These are phyloP conservation scores for Stylophora pistillata DNA, from an alignment of 64 coral and sea anemone genomes.

Conservation along the genomic window DNA sequence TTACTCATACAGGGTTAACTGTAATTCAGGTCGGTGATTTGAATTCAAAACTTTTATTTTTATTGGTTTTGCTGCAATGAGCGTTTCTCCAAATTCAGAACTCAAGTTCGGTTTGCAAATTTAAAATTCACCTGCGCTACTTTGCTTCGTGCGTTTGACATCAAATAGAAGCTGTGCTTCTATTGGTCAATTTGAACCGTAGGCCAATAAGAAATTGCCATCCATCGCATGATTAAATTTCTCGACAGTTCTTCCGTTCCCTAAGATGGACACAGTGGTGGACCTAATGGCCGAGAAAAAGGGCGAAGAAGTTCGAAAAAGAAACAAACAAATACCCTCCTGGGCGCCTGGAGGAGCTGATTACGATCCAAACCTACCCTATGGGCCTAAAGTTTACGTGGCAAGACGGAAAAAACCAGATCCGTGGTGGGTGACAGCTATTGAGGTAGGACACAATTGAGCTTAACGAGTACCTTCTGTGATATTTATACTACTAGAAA, in stretches of 20 bases:
- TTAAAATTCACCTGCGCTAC: not conserved
- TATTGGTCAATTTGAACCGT: conserved; percentile 44
- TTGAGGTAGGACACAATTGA: conserved; percentile 76
- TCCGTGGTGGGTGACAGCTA: conserved; percentile 94
- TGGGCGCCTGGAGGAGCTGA: conserved; percentile 91
- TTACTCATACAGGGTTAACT: too few species aligned
- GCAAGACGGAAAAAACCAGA: conserved; percentile 92
- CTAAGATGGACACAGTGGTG: conserved; percentile 54
- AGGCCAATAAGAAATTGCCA: conserved; percentile 63
- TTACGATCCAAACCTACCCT: conserved; percentile 94
- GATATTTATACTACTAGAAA: too few species aligned
- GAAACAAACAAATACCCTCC: conserved; percentile 75
- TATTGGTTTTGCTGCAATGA: not conserved
- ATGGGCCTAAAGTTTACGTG: conserved; percentile 89
- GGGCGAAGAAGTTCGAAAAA: conserved; percentile 75
- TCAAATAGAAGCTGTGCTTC: conserved; percentile 41
- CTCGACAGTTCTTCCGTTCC: not conserved
- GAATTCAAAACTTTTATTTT: not conserved
- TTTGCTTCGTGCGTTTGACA: not conserved
- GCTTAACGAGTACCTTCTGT: not conserved
- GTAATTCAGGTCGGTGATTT: not conserved
- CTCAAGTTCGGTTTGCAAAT: not conserved
- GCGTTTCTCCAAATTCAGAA: not conserved
- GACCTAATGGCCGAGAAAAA: conserved; percentile 76
- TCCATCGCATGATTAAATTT: not conserved